phyloP scores from a whole-genome alignment of 2,888 invertebrate species.

The Resseliella maxima region DNA sequence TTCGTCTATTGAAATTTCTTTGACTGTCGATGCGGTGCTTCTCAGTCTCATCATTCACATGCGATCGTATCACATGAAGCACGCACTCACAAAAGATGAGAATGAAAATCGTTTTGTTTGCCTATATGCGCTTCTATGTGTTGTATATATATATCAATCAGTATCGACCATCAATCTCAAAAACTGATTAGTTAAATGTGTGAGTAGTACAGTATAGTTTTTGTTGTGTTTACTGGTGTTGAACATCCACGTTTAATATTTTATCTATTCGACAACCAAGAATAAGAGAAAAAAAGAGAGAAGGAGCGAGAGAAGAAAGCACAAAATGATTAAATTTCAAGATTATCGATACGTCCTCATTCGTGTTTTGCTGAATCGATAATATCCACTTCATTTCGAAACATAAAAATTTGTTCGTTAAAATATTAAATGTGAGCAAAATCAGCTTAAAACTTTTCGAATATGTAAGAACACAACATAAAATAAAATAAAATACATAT shows the following conservation, averaged over 20 bases:
- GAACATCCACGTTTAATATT: not conserved
- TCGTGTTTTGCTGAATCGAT: not conserved
- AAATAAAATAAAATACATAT: not conserved
- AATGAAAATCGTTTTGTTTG: not conserved
- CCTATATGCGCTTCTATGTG: not conserved
- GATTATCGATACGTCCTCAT: not conserved
- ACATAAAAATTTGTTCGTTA: not conserved
- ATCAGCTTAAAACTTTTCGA: not conserved
- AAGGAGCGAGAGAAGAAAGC: not conserved
- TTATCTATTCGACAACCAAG: not conserved
- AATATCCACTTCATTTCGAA: not conserved
- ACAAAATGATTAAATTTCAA: conserved; percentile 18
- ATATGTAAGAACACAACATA: not conserved
- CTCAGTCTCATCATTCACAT: not conserved
- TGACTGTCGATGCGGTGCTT: not conserved
- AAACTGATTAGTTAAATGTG: conserved; percentile 30
- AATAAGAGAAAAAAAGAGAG: not conserved
- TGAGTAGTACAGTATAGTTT: conserved; percentile 11
- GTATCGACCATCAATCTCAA: conserved; percentile 42
- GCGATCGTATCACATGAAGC: conserved; percentile 2
- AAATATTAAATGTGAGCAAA: not conserved
- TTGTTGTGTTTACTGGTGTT: not conserved
- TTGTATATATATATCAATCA: not conserved
- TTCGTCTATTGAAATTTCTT: not conserved
- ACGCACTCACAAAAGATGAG: not conserved